Evolutionary conservation across 2,888 invertebrate genomes (phyloP).

Genomic region (Heteromurus nitidus): DNA sequence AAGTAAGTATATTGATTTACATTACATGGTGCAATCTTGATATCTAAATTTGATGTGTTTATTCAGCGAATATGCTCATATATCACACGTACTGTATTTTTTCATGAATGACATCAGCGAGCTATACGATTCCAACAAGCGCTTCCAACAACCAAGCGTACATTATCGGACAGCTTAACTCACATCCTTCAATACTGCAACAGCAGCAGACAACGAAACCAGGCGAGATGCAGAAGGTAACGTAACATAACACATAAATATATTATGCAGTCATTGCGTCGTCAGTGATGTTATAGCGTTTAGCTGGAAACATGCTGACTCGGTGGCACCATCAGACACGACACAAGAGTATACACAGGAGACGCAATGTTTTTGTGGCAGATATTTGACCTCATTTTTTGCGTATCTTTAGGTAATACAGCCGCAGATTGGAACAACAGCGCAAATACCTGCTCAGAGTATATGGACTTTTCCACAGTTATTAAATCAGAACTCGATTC

Average conservation of each 20-base stretch:
- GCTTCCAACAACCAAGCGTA: constrained; percentile 75
- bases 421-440: constrained; percentile 77
- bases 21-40: too few species aligned
- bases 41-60: too few species aligned
- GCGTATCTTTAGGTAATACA: constrained; percentile 67
- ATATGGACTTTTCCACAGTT: constrained; percentile 82
- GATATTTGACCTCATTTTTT: constrained; percentile 77
- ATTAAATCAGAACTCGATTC: constrained; percentile 85
- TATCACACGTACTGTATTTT: neutral
- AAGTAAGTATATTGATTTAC: constrained; percentile 67
- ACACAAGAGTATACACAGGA: constrained; percentile 19
- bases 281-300: constrained; percentile 10
- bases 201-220: constrained; percentile 81
- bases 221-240: constrained; percentile 83
- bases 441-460: constrained; percentile 82
- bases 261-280: constrained; percentile 25
- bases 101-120: constrained; percentile 77
- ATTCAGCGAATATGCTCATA: too few species aligned
- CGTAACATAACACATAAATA: constrained; percentile 5
- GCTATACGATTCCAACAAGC: constrained; percentile 86
- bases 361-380: constrained; percentile 80
- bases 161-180: constrained; percentile 79
- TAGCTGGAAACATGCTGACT: constrained; percentile 30
- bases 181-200: constrained; percentile 82
- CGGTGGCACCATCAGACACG: constrained; percentile 30